These are phyloP conservation scores for Aelia acuminata DNA, from an alignment of 2,888 invertebrate genomes.

Conservation along the genomic window DNA sequence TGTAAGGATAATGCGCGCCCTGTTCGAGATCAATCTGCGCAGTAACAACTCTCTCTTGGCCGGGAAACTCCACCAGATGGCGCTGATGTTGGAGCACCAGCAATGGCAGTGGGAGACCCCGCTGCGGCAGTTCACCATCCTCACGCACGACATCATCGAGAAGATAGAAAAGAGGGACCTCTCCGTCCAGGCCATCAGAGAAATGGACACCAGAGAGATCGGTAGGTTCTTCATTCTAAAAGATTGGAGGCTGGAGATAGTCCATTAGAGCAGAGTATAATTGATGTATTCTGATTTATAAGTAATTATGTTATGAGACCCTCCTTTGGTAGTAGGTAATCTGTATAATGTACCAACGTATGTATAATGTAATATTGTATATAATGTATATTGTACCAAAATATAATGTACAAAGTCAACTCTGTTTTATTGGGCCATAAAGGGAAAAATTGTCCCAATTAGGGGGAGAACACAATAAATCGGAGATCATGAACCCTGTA, in stretches of 20 bases:
- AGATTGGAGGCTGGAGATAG: not conserved
- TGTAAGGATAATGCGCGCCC: slow-evolving; percentile 88
- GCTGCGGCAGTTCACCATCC: slow-evolving; percentile 85
- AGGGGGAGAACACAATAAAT: no score
- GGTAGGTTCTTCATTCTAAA: slow-evolving; percentile 72
- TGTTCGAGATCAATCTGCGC: slow-evolving; percentile 93
- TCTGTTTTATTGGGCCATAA: no score
- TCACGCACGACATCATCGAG: slow-evolving; percentile 83
- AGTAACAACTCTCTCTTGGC: slow-evolving; percentile 93
- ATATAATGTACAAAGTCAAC: no score
- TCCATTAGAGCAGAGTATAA: no score
- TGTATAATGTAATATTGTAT: no score
- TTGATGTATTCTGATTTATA: no score
- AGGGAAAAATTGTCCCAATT: no score
- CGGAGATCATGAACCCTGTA: no score
- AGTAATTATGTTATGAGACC: no score
- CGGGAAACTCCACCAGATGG: slow-evolving; percentile 84
- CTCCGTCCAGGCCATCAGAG: slow-evolving; percentile 82
- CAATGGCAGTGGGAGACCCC: slow-evolving; percentile 91
- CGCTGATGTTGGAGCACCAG: slow-evolving; percentile 94
- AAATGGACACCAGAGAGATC: slow-evolving; percentile 90
- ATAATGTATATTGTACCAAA: no score
- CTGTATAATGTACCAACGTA: no score
- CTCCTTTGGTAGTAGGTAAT: no score
- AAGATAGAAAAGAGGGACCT: slow-evolving; percentile 81